Evolutionary conservation across 2,797 vertebrate species (phyloP).

Genomic region (Kryptopterus vitreolus): DNA sequence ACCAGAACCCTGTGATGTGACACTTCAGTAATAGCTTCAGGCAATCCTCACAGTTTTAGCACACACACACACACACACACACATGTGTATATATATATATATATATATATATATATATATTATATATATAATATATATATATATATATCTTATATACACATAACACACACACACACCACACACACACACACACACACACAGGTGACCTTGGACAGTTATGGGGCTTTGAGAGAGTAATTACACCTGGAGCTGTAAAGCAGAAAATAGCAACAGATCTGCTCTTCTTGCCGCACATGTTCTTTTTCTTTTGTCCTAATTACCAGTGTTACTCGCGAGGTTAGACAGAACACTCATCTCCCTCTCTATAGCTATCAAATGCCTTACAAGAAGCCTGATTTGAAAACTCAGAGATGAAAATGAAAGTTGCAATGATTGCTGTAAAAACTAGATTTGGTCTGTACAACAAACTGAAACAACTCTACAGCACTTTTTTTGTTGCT

Average conservation of each 20-base stretch:
- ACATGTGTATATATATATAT: too few relatives aligned
- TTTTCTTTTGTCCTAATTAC: conserved; percentile 45
- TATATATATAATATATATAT: too few relatives aligned
- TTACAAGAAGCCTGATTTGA: conserved; percentile 24
- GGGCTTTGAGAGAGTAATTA: conserved; percentile 46
- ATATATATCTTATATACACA: too few relatives aligned
- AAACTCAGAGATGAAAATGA: conserved; percentile 8
- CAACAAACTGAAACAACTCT: neutral
- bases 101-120: too few relatives aligned
- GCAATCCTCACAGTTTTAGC: neutral
- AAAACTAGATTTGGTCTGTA: conserved; percentile 10
- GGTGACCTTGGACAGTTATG: conserved; percentile 27
- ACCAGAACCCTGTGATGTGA: conserved; percentile 9
- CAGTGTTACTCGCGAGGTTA: conserved; percentile 21
- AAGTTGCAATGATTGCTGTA: conserved; percentile 28
- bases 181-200: neutral
- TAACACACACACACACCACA: neutral
- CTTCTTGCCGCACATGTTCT: conserved; percentile 21
- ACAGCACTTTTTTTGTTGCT: neutral
- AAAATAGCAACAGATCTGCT: conserved; percentile 40
- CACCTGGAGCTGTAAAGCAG: conserved; percentile 26
- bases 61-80: conserved; percentile 24
- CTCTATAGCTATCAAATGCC: conserved; percentile 21
- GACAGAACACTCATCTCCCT: conserved; percentile 26
- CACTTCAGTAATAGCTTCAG: conserved; percentile 8